phyloP scores from a whole-genome alignment of 2,797 vertebrate species.

The Phyllotis vaccarum region DNA sequence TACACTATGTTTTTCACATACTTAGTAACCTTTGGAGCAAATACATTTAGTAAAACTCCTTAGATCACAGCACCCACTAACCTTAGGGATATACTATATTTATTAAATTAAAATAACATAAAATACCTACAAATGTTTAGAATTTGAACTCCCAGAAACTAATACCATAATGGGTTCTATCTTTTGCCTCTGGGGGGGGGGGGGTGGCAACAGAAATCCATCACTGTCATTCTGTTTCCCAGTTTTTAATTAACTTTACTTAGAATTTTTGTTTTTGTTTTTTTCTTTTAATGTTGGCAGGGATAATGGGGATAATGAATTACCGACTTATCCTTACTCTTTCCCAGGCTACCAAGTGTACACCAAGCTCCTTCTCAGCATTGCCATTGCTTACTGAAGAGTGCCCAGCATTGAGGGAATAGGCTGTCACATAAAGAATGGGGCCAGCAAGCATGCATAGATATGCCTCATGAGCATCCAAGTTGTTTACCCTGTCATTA shows the following conservation, averaged over 20 bases:
- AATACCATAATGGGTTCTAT: not conserved
- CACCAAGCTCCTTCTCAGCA: not conserved
- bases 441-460: not conserved
- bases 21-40: not conserved
- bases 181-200: not conserved
- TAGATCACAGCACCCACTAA: not conserved
- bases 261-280: not conserved
- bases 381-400: not conserved
- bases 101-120: not conserved
- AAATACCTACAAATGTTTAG: not conserved
- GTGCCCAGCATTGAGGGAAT: not conserved
- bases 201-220: not conserved
- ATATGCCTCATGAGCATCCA: not conserved
- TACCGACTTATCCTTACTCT: not conserved
- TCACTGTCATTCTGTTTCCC: not conserved
- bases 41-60: not conserved
- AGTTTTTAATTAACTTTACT: not conserved
- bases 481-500: not conserved
- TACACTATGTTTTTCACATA: not conserved
- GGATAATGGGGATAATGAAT: not conserved
- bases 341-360: rapidly evolving
- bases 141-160: not conserved
- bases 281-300: not conserved
- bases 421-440: not conserved
- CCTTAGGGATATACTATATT: not conserved